Base-by-base conservation (phyloP, 2,113 vertebrate genomes). In the Ptychochromis oligacanthus region DNA sequence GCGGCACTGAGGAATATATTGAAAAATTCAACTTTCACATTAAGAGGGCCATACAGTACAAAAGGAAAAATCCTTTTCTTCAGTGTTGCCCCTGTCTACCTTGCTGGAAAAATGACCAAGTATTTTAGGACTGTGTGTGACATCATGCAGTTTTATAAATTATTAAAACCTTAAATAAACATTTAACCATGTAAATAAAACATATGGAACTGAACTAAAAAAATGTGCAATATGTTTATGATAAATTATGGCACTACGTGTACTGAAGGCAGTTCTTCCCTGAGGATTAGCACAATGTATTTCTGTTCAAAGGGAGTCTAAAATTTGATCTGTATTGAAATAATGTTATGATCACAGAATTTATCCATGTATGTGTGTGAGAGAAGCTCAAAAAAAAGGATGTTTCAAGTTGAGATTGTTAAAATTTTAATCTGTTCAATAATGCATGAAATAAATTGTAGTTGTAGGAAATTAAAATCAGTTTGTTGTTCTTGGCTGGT, bases 11-110 rank as follows among this genome's bases (percentile, higher is more conserved):
- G 67, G 95, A 97, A 38, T 97, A 97, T 60, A 89, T 96, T 0
- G 95, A 95, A 11, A 92, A 94, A 28, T 90, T 95, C 77, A 97
- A 96, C 57, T 80, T 84, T 0, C 81, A 97, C 43, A 90, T 98
- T 22, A 96, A 94, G 82, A 95, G 61, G 90, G 97, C 97, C 11
- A n/a, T 96, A 57, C 84, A 94, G 77, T 97, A 97, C 89, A 95
- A 95, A 90, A 96, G 83, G 84, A 97, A 94, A 89, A 96, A 97
- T 81, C 97, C 97, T 5, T 97, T 96, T 65, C 87, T 90, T 67
- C 93, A 95, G 5, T 95, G 95, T 6, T 97, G 97, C 87, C 83
- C 92, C 20, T 94, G 92, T 80, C 78, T 93, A 3, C 67, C 83
- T 0, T 91, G 88, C 57, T 95, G 91, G 85, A 87, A 46, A 79